A percentile compares a stretch with the other conserved stretches of the same genome.
Conservation (phyloP, 2,113 vertebrate genomes). For the Pseudonaja textilis region DNA sequence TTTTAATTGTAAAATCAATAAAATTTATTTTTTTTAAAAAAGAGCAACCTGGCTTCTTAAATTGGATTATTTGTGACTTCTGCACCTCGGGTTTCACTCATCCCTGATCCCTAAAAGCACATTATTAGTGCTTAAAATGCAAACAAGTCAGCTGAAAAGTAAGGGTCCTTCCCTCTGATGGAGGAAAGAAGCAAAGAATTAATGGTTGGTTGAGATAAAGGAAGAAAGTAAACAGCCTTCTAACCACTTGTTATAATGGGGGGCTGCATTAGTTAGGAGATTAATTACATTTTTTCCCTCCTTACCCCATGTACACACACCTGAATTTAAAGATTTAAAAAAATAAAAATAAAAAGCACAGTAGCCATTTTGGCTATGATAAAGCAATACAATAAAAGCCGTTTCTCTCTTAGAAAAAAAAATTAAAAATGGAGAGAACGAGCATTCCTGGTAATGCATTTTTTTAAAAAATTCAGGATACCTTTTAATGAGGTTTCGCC, state of each 20-base stretch:
- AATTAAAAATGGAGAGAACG: constrained; percentile 53
- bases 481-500: constrained; percentile 82
- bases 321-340: constrained; percentile 69
- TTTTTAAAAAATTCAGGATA: constrained; percentile 76
- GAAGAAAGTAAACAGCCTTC: constrained; percentile 61
- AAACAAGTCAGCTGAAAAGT: constrained; percentile 74
- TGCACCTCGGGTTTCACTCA: constrained; percentile 70
- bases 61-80: constrained; percentile 70
- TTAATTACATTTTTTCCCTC: constrained; percentile 69
- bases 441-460: constrained; percentile 72
- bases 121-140: constrained; percentile 75
- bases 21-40: too few species aligned
- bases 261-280: constrained; percentile 60
- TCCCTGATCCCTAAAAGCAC: constrained; percentile 69
- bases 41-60: constrained; percentile 66
- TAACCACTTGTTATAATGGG: constrained; percentile 57
- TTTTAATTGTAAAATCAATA: too few species aligned
- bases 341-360: constrained; percentile 67
- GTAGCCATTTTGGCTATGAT: constrained; percentile 71
- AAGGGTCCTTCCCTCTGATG: constrained; percentile 60
- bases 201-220: constrained; percentile 58
- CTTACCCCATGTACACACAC: constrained; percentile 46
- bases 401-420: constrained; percentile 63
- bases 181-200: constrained; percentile 70
- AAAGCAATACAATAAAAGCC: constrained; percentile 79